A percentile compares a stretch with the other conserved stretches of the same genome.
phyloP scores from a whole-genome alignment of 2,113 vertebrate genomes.

The Oenanthe oenanthe region DNA sequence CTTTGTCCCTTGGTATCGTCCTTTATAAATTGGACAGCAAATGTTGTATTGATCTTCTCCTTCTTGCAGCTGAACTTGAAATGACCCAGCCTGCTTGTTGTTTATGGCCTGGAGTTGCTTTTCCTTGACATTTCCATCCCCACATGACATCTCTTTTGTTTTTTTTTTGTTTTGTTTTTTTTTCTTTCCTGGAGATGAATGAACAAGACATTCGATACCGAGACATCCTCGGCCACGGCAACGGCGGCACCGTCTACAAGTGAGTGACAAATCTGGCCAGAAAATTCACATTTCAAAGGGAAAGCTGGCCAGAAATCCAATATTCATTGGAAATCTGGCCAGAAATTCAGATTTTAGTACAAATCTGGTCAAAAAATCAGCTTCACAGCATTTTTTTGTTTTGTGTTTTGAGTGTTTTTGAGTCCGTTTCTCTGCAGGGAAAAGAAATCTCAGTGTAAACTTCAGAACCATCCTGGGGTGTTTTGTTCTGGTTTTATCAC shows the following conservation, averaged over 20 bases:
- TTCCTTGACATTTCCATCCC: constrained; percentile 85
- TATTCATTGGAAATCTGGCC: too few relatives aligned
- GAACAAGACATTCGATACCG: constrained; percentile 97
- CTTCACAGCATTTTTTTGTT: too few relatives aligned
- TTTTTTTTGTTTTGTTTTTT: constrained; percentile 73
- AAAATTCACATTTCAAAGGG: too few relatives aligned
- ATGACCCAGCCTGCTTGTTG: constrained; percentile 86
- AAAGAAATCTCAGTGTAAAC: background rate
- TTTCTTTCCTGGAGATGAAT: constrained; percentile 86
- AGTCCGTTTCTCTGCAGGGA: background rate
- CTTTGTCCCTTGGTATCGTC: constrained; percentile 88
- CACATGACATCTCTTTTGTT: constrained; percentile 75
- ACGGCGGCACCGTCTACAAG: constrained; percentile 98
- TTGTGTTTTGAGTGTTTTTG: too few relatives aligned
- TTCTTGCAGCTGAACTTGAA: constrained; percentile 91
- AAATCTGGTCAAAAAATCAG: too few relatives aligned
- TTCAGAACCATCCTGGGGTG: background rate
- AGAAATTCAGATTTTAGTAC: too few relatives aligned
- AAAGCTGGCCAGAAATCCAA: too few relatives aligned
- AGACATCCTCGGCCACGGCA: constrained; percentile 97
- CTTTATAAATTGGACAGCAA: constrained; percentile 98
- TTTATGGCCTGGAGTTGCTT: constrained; percentile 87
- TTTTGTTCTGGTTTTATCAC: constrained; percentile 60
- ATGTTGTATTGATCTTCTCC: constrained; percentile 91
- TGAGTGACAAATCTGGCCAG: constrained; percentile 74